Conservation (phyloP, 2,888 invertebrate species). For the Pegoplata infirma region DNA sequence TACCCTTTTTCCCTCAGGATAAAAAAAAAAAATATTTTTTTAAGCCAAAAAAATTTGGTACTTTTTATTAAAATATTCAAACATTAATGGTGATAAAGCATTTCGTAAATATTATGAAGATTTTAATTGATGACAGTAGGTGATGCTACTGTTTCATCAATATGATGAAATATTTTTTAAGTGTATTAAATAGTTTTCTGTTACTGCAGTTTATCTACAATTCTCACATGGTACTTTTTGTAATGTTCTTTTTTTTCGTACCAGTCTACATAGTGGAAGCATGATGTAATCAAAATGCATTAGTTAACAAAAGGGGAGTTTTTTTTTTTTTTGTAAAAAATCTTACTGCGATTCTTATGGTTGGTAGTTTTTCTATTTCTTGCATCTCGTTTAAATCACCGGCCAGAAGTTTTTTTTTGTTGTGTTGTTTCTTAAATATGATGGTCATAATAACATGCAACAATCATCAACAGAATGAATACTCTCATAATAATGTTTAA, state of each 20-base stretch:
- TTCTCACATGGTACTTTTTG: background rate
- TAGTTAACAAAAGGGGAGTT: slow-evolving; percentile 26
- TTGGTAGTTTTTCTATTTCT: slow-evolving; percentile 18
- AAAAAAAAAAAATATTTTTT: too few species aligned
- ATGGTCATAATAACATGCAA: slow-evolving; percentile 18
- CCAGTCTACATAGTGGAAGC: background rate
- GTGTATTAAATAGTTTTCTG: too few species aligned
- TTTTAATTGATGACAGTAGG: too few species aligned
- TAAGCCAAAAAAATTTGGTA: too few species aligned
- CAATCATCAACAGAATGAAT: background rate
- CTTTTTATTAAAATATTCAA: too few species aligned
- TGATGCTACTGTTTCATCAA: too few species aligned
- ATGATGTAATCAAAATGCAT: slow-evolving; percentile 50
- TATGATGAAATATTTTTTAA: background rate
- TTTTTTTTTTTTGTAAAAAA: slow-evolving; percentile 5
- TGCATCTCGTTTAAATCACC: slow-evolving; percentile 37
- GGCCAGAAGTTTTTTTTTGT: slow-evolving; percentile 30
- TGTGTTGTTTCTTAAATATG: slow-evolving; percentile 2
- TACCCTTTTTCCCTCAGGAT: too few species aligned
- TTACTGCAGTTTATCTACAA: too few species aligned
- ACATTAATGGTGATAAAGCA: too few species aligned
- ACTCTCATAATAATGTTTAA: background rate
- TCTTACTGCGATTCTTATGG: background rate
- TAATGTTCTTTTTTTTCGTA: background rate
- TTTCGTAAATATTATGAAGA: too few species aligned